A percentile compares a stretch with the other conserved stretches of the same genome.
Conservation (phyloP, 2,888 invertebrate species). For the Orthosia gracilis region DNA sequence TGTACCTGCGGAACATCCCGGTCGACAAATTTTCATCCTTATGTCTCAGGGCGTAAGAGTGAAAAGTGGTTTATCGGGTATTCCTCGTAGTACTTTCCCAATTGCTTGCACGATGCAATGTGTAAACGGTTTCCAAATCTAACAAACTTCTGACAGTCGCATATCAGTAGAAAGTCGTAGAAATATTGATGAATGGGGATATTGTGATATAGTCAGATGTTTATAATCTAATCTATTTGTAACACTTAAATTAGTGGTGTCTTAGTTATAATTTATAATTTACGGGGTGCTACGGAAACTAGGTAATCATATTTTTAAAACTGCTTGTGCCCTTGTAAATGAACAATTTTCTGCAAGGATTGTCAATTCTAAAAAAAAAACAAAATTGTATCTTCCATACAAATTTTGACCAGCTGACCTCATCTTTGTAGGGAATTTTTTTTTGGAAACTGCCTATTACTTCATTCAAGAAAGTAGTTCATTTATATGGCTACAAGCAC, state of each 20-base stretch:
- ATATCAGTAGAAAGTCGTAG: constrained; percentile 12
- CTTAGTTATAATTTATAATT: constrained; percentile 7
- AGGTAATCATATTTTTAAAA: no score
- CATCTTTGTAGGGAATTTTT: no score
- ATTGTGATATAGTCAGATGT: constrained; percentile 46
- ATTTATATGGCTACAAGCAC: no score
- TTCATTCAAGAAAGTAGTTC: no score
- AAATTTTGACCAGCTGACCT: no score
- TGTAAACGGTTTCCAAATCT: constrained; percentile 23
- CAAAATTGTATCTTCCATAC: no score
- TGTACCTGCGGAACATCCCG: neutral
- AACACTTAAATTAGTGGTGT: constrained; percentile 4
- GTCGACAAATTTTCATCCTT: neutral
- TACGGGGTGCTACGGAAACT: no score
- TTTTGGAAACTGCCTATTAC: no score
- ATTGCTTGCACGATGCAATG: neutral
- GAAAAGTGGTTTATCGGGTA: neutral
- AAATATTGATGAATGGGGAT: constrained; percentile 14
- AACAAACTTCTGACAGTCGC: neutral
- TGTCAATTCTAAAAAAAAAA: no score
- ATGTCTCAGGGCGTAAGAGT: neutral
- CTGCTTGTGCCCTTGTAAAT: no score
- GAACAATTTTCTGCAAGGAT: no score
- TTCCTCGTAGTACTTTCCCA: neutral
- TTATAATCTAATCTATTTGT: constrained; percentile 24